These are phyloP conservation scores for Spialia ferax DNA, from an alignment of 2,888 invertebrate genomes.

Conservation along the genomic window DNA sequence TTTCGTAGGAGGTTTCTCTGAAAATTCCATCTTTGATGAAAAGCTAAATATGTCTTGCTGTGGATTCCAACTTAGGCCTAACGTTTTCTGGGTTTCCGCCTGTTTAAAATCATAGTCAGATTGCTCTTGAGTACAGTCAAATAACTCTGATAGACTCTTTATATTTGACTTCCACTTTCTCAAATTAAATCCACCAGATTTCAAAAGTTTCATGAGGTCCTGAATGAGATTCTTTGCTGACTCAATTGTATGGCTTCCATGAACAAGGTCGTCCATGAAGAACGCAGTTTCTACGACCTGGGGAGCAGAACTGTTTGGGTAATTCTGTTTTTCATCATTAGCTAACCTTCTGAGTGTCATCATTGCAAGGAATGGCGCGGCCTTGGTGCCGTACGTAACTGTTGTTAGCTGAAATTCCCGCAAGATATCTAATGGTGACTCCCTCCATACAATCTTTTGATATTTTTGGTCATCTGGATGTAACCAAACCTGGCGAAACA, in stretches of 20 bases:
- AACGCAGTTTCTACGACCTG: not conserved
- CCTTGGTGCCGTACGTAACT: constrained; percentile 16
- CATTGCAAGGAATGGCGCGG: constrained; percentile 26
- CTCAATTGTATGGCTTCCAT: constrained; percentile 1
- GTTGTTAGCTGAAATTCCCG: constrained; percentile 17
- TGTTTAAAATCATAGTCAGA: not conserved
- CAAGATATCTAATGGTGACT: constrained; percentile 10
- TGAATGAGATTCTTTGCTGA: not conserved
- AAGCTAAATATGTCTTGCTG: not conserved
- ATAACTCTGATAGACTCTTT: not conserved
- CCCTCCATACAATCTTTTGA: constrained; percentile 47
- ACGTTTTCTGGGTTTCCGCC: not conserved
- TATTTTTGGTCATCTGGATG: constrained; percentile 41
- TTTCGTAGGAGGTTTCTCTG: not conserved
- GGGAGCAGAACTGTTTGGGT: not conserved
- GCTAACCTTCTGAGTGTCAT: constrained; percentile 21
- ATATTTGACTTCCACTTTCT: constrained; percentile 23
- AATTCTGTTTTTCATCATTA: constrained; percentile 13
- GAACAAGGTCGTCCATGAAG: constrained; percentile 15
- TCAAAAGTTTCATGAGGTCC: not conserved
- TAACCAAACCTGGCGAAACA: constrained; percentile 44
- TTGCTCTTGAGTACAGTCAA: not conserved
- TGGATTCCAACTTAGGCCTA: not conserved
- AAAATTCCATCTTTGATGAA: not conserved
- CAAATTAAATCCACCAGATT: constrained; percentile 8